Evolutionary conservation across 2,888 invertebrate species (phyloP), one percentile per base, ranked within the genome.

Genomic region (Phlogophora meticulosa): DNA sequence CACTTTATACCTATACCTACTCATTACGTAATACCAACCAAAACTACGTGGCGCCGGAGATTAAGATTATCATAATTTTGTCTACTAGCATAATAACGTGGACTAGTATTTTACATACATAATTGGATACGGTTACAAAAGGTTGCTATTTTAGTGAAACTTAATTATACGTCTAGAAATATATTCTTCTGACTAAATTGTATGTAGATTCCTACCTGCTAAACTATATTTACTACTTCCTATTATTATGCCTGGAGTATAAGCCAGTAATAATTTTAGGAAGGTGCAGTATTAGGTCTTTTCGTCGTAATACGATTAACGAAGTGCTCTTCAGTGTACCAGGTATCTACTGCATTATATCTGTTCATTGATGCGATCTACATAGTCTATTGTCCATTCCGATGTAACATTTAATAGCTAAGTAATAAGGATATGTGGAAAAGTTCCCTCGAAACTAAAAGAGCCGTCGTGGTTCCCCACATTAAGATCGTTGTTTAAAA

Each of bases 11-110:
- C 46, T 63, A 46, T 52, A 72, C 48, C 56, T 76, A 64, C 60
- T 58, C 57, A 76, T 79, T 61, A 65, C n/a, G 58, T 61, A 61
- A 58, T 55, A 48, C 55, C 22, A 36, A 20, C 76, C 45, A 42
- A 68, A 68, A 60, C 57, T 52, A 69, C 53, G 52, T 60, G 53
- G 48, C 63, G 22, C 11, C 40, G 36, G 46, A 61, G 53, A 59
- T 74, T 61, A 59, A 56, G 53, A 76, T 77, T 79, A 75, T 69
- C 70, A 76, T 75, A 79, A 75, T 69, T 58, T 60, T 61, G 60
- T 64, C 68, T 49, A 46, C 63, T 60, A 36, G 56, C 13, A 45
- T 53, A 67, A 53, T 63, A 64, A 36, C 20, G 28, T 66, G 11
- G 53, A 15, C 24, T 17, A 10, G 53, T 73, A 36, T 59, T 66